Evolutionary conservation across 2,888 invertebrate species (phyloP).

Genomic region (Kryphioiulus occultus): DNA sequence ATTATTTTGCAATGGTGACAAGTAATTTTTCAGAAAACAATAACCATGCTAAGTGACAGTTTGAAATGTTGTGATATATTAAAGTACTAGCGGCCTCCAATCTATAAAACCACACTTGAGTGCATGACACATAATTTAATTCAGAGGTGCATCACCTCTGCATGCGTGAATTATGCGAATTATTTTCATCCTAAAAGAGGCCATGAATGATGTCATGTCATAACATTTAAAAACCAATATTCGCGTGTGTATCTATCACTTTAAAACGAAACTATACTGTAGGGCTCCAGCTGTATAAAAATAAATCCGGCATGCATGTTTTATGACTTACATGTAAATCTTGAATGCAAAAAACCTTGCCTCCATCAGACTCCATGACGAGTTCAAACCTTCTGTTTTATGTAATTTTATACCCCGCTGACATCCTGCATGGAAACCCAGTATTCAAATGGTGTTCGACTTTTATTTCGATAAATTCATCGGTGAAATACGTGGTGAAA

Average conservation of each 20-base stretch:
- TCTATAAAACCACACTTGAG: no score
- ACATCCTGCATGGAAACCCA: not conserved
- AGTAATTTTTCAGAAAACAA: no score
- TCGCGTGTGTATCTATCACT: not conserved
- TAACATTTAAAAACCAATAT: not conserved
- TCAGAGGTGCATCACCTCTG: no score
- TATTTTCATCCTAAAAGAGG: no score
- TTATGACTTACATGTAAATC: not conserved
- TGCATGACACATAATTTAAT: no score
- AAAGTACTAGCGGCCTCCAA: no score
- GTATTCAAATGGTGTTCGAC: not conserved
- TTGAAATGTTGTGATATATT: no score
- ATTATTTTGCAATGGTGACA: no score
- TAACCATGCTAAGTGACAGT: no score
- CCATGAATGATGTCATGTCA: no score
- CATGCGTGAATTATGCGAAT: no score
- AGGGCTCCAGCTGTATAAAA: not conserved
- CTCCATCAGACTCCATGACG: not conserved
- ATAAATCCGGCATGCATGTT: not conserved
- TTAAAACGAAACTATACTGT: not conserved
- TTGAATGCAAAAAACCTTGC: not conserved
- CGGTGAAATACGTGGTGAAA: not conserved
- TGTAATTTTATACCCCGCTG: not conserved
- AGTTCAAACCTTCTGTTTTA: not conserved
- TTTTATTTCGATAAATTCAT: not conserved